Percentiles rank a stretch among this genome's conserved stretches.
Conservation (phyloP, 2,888 invertebrate species). For the Operophtera brumata region DNA sequence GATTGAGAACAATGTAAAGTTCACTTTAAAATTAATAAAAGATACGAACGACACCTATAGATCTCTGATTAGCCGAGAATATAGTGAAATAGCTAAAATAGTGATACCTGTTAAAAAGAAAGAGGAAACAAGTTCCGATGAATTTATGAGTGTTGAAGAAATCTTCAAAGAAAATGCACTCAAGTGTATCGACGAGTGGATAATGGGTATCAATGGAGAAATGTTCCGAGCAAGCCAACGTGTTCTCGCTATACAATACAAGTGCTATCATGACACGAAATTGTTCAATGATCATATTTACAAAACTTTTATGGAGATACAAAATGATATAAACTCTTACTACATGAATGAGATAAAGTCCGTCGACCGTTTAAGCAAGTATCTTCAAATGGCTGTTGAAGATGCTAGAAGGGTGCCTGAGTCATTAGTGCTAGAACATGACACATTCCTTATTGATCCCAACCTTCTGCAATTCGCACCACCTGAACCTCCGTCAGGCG, state of each 20-base stretch:
- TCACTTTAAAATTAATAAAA: slow-evolving; percentile 60
- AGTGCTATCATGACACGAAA: slow-evolving; percentile 67
- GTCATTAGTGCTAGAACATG: slow-evolving; percentile 70
- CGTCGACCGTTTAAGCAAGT: slow-evolving; percentile 75
- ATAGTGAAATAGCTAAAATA: slow-evolving; percentile 61
- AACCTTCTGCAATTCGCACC: slow-evolving; percentile 62
- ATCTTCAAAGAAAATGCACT: slow-evolving; percentile 63
- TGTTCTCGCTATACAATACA: slow-evolving; percentile 57
- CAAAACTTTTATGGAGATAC: slow-evolving; percentile 68
- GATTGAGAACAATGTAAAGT: slow-evolving; percentile 68
- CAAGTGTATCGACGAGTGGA: slow-evolving; percentile 81
- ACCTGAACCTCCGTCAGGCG: slow-evolving; percentile 35
- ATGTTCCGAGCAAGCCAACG: slow-evolving; percentile 72
- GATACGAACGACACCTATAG: slow-evolving; percentile 59
- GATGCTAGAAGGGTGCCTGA: slow-evolving; percentile 68
- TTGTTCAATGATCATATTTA: slow-evolving; percentile 65
- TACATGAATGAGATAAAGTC: slow-evolving; percentile 68
- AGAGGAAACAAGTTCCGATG: slow-evolving; percentile 53
- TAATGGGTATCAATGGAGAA: slow-evolving; percentile 79
- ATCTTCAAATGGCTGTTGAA: slow-evolving; percentile 77
- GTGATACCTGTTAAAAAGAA: slow-evolving; percentile 56
- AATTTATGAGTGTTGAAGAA: slow-evolving; percentile 54
- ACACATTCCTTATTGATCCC: slow-evolving; percentile 73
- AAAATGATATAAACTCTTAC: slow-evolving; percentile 68
- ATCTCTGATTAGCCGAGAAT: slow-evolving; percentile 59